These are phyloP conservation scores for Laticauda laticaudata DNA, from an alignment of 2,113 vertebrate species.

Conservation along the genomic window DNA sequence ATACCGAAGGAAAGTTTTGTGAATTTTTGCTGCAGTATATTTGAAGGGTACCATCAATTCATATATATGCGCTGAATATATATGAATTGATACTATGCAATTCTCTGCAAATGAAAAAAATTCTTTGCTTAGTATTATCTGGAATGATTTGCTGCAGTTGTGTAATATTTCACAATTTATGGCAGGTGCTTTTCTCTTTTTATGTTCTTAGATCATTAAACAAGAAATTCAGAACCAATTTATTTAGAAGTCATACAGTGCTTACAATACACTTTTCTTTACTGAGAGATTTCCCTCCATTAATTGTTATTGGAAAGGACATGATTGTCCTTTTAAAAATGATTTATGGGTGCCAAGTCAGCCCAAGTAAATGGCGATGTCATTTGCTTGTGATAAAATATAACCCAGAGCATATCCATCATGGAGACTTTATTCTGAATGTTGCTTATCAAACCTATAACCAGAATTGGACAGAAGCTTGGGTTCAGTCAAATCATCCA, in stretches of 20 bases:
- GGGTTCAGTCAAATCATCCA: background rate
- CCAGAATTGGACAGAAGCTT: background rate
- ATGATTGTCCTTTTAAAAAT: conserved; percentile 13
- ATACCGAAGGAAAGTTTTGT: background rate
- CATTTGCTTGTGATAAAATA: background rate
- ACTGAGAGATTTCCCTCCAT: conserved; percentile 2
- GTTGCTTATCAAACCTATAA: background rate
- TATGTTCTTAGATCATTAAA: background rate
- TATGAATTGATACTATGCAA: background rate
- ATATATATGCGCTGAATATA: background rate
- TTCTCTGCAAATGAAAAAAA: background rate
- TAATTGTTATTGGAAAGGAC: conserved; percentile 13
- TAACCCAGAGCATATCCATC: background rate
- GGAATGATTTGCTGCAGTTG: background rate
- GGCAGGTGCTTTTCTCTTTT: background rate
- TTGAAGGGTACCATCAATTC: background rate
- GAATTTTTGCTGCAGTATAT: background rate
- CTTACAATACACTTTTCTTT: background rate
- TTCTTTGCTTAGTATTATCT: background rate
- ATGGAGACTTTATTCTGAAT: background rate
- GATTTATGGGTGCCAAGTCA: background rate
- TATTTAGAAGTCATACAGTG: background rate
- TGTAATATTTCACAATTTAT: background rate
- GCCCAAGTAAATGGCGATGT: background rate
- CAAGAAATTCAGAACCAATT: background rate